These are phyloP conservation scores for Brachyistius frenatus DNA, from an alignment of 2,113 vertebrate genomes.

Conservation along the genomic window DNA sequence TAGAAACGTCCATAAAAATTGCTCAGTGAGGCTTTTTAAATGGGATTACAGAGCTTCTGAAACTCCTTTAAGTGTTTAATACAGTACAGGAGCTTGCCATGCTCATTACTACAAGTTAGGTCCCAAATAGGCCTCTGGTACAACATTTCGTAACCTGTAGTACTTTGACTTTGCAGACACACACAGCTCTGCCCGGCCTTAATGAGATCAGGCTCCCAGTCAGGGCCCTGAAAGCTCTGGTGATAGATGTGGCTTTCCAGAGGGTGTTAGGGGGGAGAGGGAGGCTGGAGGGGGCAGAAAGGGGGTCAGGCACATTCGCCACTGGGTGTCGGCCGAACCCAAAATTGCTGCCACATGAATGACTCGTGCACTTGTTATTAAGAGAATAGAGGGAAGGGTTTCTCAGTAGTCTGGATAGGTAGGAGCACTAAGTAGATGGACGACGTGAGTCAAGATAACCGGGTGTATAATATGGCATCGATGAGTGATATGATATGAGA, in stretches of 20 bases:
- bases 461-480: slow-evolving; percentile 34
- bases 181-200: slow-evolving; percentile 43
- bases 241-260: slow-evolving; percentile 81
- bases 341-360: slow-evolving; percentile 80
- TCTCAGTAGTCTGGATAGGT: slow-evolving; percentile 28
- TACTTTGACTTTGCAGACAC: slow-evolving; percentile 27
- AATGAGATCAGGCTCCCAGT: slow-evolving; percentile 66
- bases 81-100: slow-evolving; percentile 14
- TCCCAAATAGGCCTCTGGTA: slow-evolving; percentile 21
- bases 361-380: slow-evolving; percentile 49
- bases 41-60: slow-evolving; percentile 41
- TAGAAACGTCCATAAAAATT: slow-evolving; percentile 37
- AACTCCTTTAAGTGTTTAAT: slow-evolving; percentile 49
- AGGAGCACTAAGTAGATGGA: slow-evolving; percentile 38
- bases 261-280: slow-evolving; percentile 64
- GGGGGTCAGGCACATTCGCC: slow-evolving; percentile 70
- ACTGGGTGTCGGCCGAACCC: slow-evolving; percentile 65
- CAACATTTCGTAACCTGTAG: slow-evolving; percentile 33
- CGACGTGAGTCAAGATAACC: slow-evolving; percentile 10
- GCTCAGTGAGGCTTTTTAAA: slow-evolving; percentile 15
- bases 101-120: slow-evolving; percentile 43
- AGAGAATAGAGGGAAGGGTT: slow-evolving; percentile 41
- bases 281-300: slow-evolving; percentile 62
- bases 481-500: slow-evolving; percentile 56
- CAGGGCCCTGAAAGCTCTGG: slow-evolving; percentile 57